Evolutionary conservation across 2,113 vertebrate species (phyloP).

Genomic region (Xenus cinereus): DNA sequence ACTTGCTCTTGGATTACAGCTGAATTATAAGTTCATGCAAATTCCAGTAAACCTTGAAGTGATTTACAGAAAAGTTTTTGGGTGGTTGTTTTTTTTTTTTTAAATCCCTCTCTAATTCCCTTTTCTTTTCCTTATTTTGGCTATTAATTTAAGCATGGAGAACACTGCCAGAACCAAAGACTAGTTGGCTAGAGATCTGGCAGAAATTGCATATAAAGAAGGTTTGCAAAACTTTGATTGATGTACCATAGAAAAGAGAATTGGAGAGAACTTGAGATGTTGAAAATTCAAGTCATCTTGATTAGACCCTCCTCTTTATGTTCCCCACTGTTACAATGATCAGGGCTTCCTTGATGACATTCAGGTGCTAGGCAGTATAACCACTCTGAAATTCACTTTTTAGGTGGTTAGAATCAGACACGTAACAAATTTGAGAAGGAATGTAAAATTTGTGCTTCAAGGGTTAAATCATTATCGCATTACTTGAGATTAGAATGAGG

Average conservation of each 20-base stretch:
- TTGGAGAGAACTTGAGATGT: neutral
- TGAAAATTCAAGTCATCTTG: neutral
- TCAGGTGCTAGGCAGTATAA: neutral
- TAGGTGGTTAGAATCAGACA: neutral
- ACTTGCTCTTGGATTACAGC: neutral
- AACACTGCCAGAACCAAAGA: slow-evolving; percentile 30
- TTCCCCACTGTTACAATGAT: neutral
- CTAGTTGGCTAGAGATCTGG: neutral
- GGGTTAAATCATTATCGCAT: neutral
- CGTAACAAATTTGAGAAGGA: neutral
- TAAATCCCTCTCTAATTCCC: neutral
- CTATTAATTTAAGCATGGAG: slow-evolving; percentile 3
- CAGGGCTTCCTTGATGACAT: neutral
- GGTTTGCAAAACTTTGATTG: neutral
- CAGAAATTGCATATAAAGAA: neutral
- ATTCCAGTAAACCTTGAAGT: neutral
- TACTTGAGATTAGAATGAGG: neutral
- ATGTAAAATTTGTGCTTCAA: neutral
- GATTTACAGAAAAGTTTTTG: neutral
- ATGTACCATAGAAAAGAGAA: neutral
- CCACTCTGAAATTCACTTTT: neutral
- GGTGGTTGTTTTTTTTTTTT: neutral
- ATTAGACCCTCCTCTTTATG: neutral
- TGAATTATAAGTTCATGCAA: neutral
- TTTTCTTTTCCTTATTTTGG: slow-evolving; percentile 8